Evolutionary conservation across 2,888 invertebrate genomes (phyloP), one percentile per base, ranked within the genome.

Genomic region (Drosophila nigritarsus): DNA sequence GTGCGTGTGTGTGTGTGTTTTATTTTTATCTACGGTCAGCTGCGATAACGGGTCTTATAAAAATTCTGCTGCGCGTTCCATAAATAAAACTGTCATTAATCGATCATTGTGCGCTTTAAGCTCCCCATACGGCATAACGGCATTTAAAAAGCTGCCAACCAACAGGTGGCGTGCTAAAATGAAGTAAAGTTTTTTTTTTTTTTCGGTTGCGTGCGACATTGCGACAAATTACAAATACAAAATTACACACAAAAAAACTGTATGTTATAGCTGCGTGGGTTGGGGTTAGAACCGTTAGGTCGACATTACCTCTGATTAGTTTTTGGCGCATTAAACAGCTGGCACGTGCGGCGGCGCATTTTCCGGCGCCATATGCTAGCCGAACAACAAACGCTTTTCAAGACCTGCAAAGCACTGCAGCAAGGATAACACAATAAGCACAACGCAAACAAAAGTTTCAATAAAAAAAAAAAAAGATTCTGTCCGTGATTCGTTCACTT

Each of bases 261-360:
- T 24, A n/a, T 13, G 3, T 13, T 24, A n/a, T 30, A 13, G 6
- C 13, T n/a, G 38, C 29, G 3, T 13, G 9, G 18, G n/a, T 20
- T 9, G 40, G 56, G 24, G 27, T 51, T 49, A 62, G 13, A 49
- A 59, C 70, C 63, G 61, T 65, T 67, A 54, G 49, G 15, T 55
- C 2, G 38, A 32, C 59, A 45, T 78, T 78, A 78, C 80, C 80
- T 80, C n/a, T 61, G 59, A 62, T 73, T 73, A 56, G 48, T 65
- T 80, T 75, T 80, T 86, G 83, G 83, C 84, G 83, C 83, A 64
- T 77, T 70, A 74, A 65, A 67, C 77, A 58, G 51, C 50, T 38
- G 79, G 66, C 87, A 76, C 79, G 85, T 85, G 82, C 78, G 77
- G 51, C 81, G 81, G 78, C 81, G 79, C 82, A 80, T 80, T 74